phyloP scores from a whole-genome alignment of 2,888 invertebrate genomes.

The Amblyteles armatorius region DNA sequence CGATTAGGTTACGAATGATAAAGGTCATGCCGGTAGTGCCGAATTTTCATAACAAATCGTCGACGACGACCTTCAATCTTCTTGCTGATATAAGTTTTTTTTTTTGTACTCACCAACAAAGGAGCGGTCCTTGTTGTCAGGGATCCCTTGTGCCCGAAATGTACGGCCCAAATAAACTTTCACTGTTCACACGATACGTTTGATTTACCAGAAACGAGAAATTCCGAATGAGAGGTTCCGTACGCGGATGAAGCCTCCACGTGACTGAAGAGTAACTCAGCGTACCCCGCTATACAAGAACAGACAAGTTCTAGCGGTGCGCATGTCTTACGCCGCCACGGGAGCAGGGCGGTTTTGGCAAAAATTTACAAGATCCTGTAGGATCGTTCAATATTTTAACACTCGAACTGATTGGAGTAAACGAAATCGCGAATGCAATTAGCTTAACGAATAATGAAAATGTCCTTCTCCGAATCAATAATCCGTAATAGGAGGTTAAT shows the following conservation, averaged over 20 bases:
- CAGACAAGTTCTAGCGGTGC: constrained; percentile 73
- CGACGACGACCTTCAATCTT: background rate
- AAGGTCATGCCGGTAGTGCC: background rate
- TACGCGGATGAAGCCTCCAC: constrained; percentile 78
- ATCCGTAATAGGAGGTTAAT: background rate
- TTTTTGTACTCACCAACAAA: constrained; percentile 3
- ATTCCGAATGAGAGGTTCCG: constrained; percentile 70
- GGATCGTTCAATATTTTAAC: background rate
- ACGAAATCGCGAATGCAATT: background rate
- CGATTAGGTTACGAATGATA: background rate
- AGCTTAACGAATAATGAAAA: background rate
- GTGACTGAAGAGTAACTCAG: constrained; percentile 77
- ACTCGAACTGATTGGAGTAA: background rate
- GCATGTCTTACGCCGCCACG: constrained; percentile 71
- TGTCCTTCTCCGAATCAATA: background rate
- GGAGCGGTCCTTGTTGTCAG: background rate
- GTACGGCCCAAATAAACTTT: constrained; percentile 45
- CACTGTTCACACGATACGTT: constrained; percentile 58
- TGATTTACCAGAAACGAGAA: constrained; percentile 7
- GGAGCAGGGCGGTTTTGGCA: constrained; percentile 19
- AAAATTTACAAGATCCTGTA: background rate
- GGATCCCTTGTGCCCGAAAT: background rate
- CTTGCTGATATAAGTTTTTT: background rate
- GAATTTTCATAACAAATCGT: background rate
- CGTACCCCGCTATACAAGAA: constrained; percentile 70